Base-by-base conservation (phyloP, 2,888 invertebrate genomes). In the Dryocosmus kuriphilus region DNA sequence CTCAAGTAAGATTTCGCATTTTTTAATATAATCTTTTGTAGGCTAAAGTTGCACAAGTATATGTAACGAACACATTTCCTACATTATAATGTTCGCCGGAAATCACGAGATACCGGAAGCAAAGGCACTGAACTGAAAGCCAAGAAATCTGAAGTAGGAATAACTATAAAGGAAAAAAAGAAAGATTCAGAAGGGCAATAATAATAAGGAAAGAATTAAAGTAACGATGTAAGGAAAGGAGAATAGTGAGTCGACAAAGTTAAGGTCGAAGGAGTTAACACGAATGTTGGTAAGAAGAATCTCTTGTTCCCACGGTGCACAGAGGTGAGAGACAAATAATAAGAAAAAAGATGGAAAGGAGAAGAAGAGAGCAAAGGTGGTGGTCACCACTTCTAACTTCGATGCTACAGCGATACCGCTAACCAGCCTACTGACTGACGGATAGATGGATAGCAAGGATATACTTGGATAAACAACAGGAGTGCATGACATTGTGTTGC, bases 241-340 rank as follows among this genome's bases (percentile, higher is more conserved):
- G 71, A 46, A 71, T n/a, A 67, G 24, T 11, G 46, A 67, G 41
- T 67, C 24, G 67, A 67, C 46, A 67, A 46, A 67, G 76, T 63
- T 57, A 60, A 57, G 67, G 76, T 71, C 41, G 62, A 76, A 67
- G 30, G 38, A 76, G 67, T 41, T 67, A 67, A 51, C 55, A 67
- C 63, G 55, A 30, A 67, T 63, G 75, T 63, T 65, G 75, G 74
- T 65, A 78, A 57, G 41, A 60, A 55, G 41, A 60, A 55, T 27
- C 27, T 38, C 38, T 75, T 65, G 74, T 80, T 80, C 80, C 67
- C 80, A 80, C 80, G 80, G 62, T 73, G 24, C 24, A 32, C 35
- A 41, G 75, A 71, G 51, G 74, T n/a, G 74, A 73, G 24, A 79
- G 41, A 77, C 41, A 62, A 24, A 41, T 38, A n/a, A n/a, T n/a